Percentiles rank a stretch among this genome's conserved stretches.
Conservation (phyloP, 2,888 invertebrate species). For the Acronicta leporina region DNA sequence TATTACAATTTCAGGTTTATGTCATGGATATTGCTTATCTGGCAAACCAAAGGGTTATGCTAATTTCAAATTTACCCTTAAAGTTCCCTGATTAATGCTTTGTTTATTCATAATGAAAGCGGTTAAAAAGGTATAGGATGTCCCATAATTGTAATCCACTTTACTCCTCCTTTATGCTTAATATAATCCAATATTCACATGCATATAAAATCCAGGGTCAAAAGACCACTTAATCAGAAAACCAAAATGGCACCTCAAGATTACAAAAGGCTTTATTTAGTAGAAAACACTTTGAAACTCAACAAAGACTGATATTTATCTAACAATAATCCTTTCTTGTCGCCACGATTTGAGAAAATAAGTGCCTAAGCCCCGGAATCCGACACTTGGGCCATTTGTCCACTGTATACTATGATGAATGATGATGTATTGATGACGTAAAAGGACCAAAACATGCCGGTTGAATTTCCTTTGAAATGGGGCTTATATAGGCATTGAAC, state of each 20-base stretch:
- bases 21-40: too few relatives aligned
- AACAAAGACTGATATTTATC: slow-evolving; percentile 5
- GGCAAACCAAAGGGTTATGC: too few relatives aligned
- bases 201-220: background rate
- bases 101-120: too few relatives aligned
- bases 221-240: background rate
- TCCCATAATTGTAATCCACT: background rate
- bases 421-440: slow-evolving; percentile 50
- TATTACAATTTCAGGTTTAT: too few relatives aligned
- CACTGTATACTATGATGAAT: slow-evolving; percentile 44
- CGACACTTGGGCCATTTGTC: slow-evolving; percentile 51
- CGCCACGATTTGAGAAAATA: slow-evolving; percentile 37
- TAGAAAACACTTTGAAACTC: slow-evolving; percentile 3
- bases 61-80: too few relatives aligned
- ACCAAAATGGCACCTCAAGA: background rate
- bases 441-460: slow-evolving; percentile 28
- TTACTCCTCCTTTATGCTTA: background rate
- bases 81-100: too few relatives aligned
- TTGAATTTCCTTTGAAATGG: slow-evolving; percentile 33
- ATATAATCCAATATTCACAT: background rate
- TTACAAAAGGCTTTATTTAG: background rate
- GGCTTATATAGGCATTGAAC: slow-evolving; percentile 16
- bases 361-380: slow-evolving; percentile 22
- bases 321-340: slow-evolving; percentile 31
- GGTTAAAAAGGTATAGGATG: too few relatives aligned